A percentile compares a stretch with the other conserved stretches of the same genome.
Conservation (phyloP, 2,797 vertebrate species). For the Esox masquinongy region DNA sequence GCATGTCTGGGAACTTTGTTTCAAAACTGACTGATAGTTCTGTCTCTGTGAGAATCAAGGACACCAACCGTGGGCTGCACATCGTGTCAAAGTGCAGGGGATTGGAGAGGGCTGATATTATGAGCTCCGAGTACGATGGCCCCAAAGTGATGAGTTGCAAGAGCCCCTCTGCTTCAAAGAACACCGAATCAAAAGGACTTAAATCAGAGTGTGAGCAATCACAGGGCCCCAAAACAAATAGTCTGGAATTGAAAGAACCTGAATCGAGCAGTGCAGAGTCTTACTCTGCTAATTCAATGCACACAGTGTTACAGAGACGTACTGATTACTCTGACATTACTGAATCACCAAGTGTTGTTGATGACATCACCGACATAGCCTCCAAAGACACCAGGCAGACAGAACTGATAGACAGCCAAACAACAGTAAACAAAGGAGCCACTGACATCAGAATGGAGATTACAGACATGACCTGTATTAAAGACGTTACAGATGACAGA, state of each 20-base stretch:
- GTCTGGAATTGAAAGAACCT: neutral
- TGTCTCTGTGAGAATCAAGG: neutral
- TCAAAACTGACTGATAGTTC: neutral
- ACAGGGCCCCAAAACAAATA: too few species aligned
- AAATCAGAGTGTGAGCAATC: neutral
- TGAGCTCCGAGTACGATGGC: neutral
- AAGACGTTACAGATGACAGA: neutral
- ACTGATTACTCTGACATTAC: constrained; percentile 17
- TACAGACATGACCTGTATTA: neutral
- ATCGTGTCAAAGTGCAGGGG: neutral
- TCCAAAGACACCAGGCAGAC: constrained; percentile 17
- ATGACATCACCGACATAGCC: constrained; percentile 15
- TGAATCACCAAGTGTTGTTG: constrained; percentile 26
- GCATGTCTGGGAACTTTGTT: neutral
- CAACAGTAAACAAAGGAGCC: neutral
- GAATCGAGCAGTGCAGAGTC: constrained; percentile 15
- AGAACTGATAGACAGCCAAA: neutral
- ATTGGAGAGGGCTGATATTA: neutral
- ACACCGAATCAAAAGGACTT: neutral
- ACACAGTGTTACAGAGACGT: neutral
- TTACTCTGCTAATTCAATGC: constrained; percentile 1
- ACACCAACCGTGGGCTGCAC: neutral
- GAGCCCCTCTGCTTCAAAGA: neutral
- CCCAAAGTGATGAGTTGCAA: constrained; percentile 7
- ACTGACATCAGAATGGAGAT: neutral